phyloP scores from a whole-genome alignment of 2,797 vertebrate species.

The Halcyon leucocephala region DNA sequence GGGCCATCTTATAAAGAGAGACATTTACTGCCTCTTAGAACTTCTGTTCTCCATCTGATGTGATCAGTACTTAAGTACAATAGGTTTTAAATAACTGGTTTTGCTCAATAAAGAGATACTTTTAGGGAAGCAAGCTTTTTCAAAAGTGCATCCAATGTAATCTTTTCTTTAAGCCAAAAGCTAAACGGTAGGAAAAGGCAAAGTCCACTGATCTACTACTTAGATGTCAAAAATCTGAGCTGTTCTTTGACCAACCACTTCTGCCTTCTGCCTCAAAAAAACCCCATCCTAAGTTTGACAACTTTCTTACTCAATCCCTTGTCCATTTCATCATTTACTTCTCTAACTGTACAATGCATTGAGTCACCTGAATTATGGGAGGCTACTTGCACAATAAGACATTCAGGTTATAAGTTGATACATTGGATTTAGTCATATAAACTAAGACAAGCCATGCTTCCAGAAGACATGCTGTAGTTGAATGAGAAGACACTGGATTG shows the following conservation, averaged over 20 bases:
- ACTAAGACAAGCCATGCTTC: not conserved
- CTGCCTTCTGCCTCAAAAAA: not conserved
- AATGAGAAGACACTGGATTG: not conserved
- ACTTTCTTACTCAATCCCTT: not conserved
- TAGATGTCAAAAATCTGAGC: not conserved
- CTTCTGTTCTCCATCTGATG: slow-evolving; percentile 17
- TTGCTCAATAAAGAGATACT: not conserved
- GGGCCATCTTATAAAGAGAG: not conserved
- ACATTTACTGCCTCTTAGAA: slow-evolving; percentile 32
- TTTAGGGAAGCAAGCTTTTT: not conserved
- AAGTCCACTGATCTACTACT: not conserved
- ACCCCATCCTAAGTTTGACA: accelerated
- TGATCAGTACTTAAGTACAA: not conserved
- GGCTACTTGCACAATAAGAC: not conserved
- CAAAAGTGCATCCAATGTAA: not conserved
- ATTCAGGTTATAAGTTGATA: not conserved
- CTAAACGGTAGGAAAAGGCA: not conserved
- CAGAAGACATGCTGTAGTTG: not conserved
- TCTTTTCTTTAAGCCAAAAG: not conserved
- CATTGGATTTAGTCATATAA: not conserved
- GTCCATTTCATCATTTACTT: not conserved
- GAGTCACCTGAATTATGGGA: not conserved
- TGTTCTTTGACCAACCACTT: not conserved
- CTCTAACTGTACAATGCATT: not conserved
- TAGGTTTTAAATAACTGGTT: slow-evolving; percentile 5